Evolutionary conservation across 2,888 invertebrate genomes (phyloP), one percentile per base, ranked within the genome.

Genomic region (Strigamia maritima): DNA sequence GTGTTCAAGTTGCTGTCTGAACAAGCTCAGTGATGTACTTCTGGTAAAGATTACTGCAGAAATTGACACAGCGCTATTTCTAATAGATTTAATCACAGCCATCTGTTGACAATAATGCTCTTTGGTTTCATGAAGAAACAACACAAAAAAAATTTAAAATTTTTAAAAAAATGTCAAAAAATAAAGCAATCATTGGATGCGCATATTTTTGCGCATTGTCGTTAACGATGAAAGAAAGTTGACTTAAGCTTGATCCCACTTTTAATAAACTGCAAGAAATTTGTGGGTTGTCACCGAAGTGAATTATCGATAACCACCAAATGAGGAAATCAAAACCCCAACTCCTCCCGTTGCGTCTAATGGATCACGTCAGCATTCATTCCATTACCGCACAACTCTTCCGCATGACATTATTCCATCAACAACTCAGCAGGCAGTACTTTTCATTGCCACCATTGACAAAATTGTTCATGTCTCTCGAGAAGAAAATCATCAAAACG

Each of bases 331-430:
- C 54, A 54, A 54, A 54, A 54, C 19, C 54, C 54, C 54, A 19
- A 54, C 54, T 54, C 54, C 54, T 54, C 54, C 54, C 54, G 54
- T 54, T 54, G 54, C 54, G 54, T 54, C 54, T 54, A 54, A 54
- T 54, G 54, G 54, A 54, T 54, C 54, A 54, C 54, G 54, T 54
- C 54, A 54, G 54, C 54, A 54, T 54, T 54, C 54, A 54, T 54
- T 54, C 54, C 54, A 54, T 54, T 54, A 54, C 54, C 54, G 54
- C 54, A 54, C 54, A 54, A 54, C 54, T 54, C 54, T 54, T 54
- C 54, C 54, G 54, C 54, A 54, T 54, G 54, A 19, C 54, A 54
- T 54, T 54, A 54, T 54, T 54, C 54, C 54, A 54, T 54, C 54
- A 54, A 54, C 54, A 54, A 54, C 54, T 54, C 54, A 54, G 54